phyloP scores from a whole-genome alignment of 2,113 vertebrate species.

The Holacanthus passer region DNA sequence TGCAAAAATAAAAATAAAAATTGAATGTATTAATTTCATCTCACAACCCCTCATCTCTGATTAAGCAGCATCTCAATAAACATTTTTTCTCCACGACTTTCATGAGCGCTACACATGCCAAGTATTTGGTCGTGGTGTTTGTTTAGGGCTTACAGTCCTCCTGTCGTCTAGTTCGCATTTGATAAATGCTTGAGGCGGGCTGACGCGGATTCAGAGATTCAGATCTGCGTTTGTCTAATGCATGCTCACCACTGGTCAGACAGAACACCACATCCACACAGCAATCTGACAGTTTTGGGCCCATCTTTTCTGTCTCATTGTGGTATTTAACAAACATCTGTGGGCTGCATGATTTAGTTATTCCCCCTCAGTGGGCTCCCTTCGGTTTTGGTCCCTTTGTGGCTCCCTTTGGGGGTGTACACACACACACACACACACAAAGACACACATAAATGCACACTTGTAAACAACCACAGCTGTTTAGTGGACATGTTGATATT shows the following conservation, averaged over 20 bases:
- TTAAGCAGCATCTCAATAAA: conserved; percentile 27
- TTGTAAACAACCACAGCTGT: conserved; percentile 72
- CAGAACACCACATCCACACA: conserved; percentile 23
- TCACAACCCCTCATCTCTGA: conserved; percentile 22
- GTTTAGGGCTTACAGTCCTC: conserved; percentile 44
- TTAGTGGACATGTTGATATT: conserved; percentile 53
- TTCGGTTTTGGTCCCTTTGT: conserved; percentile 65
- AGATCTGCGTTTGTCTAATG: conserved; percentile 49
- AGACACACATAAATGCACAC: conserved; percentile 29
- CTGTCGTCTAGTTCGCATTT: conserved; percentile 59
- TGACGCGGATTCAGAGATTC: conserved; percentile 57
- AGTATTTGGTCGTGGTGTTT: conserved; percentile 43
- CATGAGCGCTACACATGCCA: conserved; percentile 14
- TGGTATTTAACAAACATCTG: conserved; percentile 75
- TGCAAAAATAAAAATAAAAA: too few relatives aligned
- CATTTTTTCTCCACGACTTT: conserved; percentile 25
- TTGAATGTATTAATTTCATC: conserved; percentile 10
- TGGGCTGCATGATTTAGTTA: conserved; percentile 69
- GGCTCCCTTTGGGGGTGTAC: conserved; percentile 52
- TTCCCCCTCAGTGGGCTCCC: conserved; percentile 69
- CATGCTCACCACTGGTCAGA: conserved; percentile 43
- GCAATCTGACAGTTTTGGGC: conserved; percentile 50
- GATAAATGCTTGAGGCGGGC: conserved; percentile 32
- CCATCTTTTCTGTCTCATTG: conserved; percentile 43
- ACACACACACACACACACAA: conserved; percentile 23